These are phyloP conservation scores for Aphelinus certus DNA, from an alignment of 1,140 invertebrate genomes.

Conservation along the genomic window DNA sequence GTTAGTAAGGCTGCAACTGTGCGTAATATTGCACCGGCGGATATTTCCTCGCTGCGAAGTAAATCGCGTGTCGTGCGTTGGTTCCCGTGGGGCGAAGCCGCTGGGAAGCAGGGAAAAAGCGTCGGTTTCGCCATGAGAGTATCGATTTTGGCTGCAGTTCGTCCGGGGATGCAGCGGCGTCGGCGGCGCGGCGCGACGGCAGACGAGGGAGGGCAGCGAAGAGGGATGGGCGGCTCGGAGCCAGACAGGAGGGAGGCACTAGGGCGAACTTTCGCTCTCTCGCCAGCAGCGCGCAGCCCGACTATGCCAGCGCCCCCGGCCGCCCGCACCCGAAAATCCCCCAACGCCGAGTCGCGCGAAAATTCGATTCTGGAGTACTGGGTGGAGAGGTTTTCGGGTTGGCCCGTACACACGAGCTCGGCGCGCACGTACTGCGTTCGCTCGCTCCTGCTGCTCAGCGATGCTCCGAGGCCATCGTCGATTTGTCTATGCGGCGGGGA, in stretches of 20 bases:
- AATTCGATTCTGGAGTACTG: neutral
- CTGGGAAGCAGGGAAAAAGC: conserved; percentile 3
- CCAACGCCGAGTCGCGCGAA: neutral
- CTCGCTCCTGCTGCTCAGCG: too few species aligned
- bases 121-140: conserved; percentile 11
- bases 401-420: neutral
- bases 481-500: too few species aligned
- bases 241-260: conserved; percentile 64
- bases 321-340: neutral
- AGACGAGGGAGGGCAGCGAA: conserved; percentile 17
- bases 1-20: too few species aligned
- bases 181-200: neutral
- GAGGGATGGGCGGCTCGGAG: conserved; percentile 3
- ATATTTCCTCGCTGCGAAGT: too few species aligned
- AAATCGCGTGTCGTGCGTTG: neutral
- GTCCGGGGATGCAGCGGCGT: too few species aligned
- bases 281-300: conserved; percentile 47
- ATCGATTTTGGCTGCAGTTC: too few species aligned
- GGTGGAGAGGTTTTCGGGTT: neutral
- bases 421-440: too few species aligned
- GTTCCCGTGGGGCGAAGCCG: neutral
- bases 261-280: conserved; percentile 67
- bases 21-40: too few species aligned
- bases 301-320: conserved; percentile 51
- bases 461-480: too few species aligned